Evolutionary conservation across 2,888 invertebrate genomes (phyloP).

Genomic region (Drosophila anceps): DNA sequence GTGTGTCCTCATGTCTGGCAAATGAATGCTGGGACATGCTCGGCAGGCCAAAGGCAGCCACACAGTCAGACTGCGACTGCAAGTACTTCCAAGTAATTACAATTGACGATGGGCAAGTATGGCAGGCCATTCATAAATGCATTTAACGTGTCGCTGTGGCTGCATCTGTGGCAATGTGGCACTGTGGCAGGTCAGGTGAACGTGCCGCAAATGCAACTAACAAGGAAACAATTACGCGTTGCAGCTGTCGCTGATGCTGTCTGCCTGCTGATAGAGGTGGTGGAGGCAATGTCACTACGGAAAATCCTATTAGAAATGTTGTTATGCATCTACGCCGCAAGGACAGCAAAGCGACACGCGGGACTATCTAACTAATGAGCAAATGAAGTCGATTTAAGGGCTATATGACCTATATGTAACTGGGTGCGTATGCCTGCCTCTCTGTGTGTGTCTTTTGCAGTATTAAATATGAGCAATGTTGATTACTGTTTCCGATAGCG

Average conservation of each 20-base stretch:
- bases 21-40: conserved; percentile 66
- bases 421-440: conserved; percentile 4
- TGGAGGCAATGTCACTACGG: conserved; percentile 43
- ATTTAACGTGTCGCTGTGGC: conserved; percentile 77
- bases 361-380: conserved; percentile 76
- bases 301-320: conserved; percentile 75
- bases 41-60: conserved; percentile 47
- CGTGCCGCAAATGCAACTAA: conserved; percentile 77
- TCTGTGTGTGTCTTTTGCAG: conserved; percentile 39
- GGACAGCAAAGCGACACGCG: conserved; percentile 53
- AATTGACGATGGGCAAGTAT: conserved; percentile 69
- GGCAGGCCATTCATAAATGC: conserved; percentile 78
- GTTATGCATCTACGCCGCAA: conserved; percentile 50
- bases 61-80: conserved; percentile 15
- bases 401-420: conserved; percentile 43
- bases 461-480: conserved; percentile 70
- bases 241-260: conserved; percentile 60
- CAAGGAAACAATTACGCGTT: conserved; percentile 81
- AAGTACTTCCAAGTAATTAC: conserved; percentile 76
- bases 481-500: conserved; percentile 56
- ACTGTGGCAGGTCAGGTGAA: conserved; percentile 58
- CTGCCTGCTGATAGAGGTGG: conserved; percentile 3
- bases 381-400: conserved; percentile 81
- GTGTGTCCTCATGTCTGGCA: conserved; percentile 46
- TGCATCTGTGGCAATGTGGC: conserved; percentile 14